Conservation (phyloP, 1,140 invertebrate species). For the Pomacea maculata region DNA sequence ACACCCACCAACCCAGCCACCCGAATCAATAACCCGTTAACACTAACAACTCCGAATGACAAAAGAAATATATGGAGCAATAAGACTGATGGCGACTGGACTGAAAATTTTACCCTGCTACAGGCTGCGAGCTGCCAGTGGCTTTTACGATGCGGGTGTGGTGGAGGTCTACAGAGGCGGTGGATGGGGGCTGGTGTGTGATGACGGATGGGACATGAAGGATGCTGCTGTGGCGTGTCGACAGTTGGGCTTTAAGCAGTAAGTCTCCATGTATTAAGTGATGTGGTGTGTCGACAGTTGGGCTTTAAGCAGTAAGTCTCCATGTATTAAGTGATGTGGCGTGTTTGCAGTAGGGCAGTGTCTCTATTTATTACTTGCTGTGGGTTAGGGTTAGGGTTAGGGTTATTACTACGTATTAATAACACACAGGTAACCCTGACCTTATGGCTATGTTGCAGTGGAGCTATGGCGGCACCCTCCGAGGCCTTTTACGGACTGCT, state of each 20-base stretch:
- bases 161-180: constrained; percentile 45
- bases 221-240: constrained; percentile 56
- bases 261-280: constrained; percentile 25
- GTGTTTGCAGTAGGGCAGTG: constrained; percentile 40
- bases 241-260: constrained; percentile 51
- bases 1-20: background rate
- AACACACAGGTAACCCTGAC: background rate
- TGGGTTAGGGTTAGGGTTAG: no score
- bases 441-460: constrained; percentile 9
- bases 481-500: constrained; percentile 24
- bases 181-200: constrained; percentile 57
- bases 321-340: constrained; percentile 41
- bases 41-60: background rate
- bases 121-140: no score
- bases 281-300: constrained; percentile 55
- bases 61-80: background rate
- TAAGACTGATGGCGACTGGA: background rate
- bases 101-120: no score
- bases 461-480: constrained; percentile 5
- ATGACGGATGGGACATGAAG: constrained; percentile 52
- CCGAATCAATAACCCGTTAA: background rate
- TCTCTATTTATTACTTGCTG: background rate
- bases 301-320: constrained; percentile 42
- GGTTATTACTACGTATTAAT: background rate
- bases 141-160: constrained; percentile 33